Conservation (phyloP, 2,888 invertebrate genomes). For the Parnassius glacialis region DNA sequence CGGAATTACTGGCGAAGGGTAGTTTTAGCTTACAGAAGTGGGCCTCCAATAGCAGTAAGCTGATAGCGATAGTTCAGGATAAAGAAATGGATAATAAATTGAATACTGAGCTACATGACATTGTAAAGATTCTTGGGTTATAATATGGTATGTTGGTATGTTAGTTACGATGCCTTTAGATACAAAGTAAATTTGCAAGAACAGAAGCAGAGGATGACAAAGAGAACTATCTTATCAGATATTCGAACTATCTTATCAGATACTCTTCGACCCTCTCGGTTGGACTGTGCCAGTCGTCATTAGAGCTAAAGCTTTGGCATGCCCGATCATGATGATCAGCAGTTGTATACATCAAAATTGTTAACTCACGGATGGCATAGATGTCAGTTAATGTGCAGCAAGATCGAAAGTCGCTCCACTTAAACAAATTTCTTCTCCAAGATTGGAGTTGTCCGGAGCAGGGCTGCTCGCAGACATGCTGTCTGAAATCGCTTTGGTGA, state of each 20-base stretch:
- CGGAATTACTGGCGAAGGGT: neutral
- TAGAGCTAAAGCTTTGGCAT: neutral
- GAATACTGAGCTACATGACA: neutral
- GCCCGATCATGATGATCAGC: too few species aligned
- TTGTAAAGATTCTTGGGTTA: neutral
- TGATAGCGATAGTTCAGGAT: neutral
- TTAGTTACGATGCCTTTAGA: neutral
- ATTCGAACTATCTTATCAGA: neutral
- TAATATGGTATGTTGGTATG: neutral
- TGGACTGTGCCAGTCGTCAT: neutral
- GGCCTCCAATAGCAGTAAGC: neutral
- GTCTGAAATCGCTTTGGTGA: too few species aligned
- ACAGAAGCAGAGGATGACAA: too few species aligned
- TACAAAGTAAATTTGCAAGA: neutral
- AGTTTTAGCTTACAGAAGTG: neutral
- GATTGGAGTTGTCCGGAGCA: too few species aligned
- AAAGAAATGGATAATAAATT: neutral
- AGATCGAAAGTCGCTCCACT: too few species aligned
- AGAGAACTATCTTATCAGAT: neutral
- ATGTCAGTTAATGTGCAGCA: too few species aligned
- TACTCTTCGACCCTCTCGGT: neutral
- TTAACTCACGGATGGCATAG: too few species aligned
- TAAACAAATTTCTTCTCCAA: too few species aligned
- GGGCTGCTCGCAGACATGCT: too few species aligned
- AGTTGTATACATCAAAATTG: too few species aligned